These are phyloP conservation scores for Pelodytes ibericus DNA, from an alignment of 2,797 vertebrate species.

Conservation along the genomic window DNA sequence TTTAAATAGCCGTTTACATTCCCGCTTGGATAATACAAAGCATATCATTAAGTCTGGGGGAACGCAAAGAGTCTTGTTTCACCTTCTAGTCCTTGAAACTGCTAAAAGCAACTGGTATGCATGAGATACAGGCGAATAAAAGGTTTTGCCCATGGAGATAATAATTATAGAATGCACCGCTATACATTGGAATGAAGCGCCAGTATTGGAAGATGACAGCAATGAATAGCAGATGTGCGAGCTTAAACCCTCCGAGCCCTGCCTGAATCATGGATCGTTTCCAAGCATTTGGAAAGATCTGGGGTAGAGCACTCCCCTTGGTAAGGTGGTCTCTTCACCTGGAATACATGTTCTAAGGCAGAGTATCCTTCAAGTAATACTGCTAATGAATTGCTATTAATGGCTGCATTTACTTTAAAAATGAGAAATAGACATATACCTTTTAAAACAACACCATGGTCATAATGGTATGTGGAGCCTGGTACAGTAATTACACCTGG, in stretches of 20 bases:
- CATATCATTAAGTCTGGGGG: conserved; percentile 1
- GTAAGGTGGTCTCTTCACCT: neutral
- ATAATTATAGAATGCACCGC: neutral
- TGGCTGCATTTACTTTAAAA: too few relatives aligned
- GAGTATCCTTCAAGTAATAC: too few relatives aligned
- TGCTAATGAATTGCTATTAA: too few relatives aligned
- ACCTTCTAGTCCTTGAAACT: conserved; percentile 16
- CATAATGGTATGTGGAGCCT: too few relatives aligned
- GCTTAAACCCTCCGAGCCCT: neutral
- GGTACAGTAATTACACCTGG: too few relatives aligned
- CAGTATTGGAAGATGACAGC: neutral
- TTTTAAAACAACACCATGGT: too few relatives aligned
- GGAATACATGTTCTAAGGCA: too few relatives aligned
- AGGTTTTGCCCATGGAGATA: conserved; percentile 17
- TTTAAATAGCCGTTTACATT: too few relatives aligned
- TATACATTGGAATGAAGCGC: neutral
- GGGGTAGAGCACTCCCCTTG: too few relatives aligned
- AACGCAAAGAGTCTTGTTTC: conserved; percentile 6
- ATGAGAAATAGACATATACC: too few relatives aligned
- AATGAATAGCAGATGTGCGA: conserved; percentile 4
- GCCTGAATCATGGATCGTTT: conserved; percentile 2
- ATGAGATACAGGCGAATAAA: conserved; percentile 3
- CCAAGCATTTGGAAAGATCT: neutral
- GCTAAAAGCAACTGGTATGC: conserved; percentile 19
- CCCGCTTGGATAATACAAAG: conserved; percentile 13